Percentiles rank a stretch among this genome's conserved stretches.
phyloP scores from a whole-genome alignment of 2,888 invertebrate species.

The Cephus rjabovi region DNA sequence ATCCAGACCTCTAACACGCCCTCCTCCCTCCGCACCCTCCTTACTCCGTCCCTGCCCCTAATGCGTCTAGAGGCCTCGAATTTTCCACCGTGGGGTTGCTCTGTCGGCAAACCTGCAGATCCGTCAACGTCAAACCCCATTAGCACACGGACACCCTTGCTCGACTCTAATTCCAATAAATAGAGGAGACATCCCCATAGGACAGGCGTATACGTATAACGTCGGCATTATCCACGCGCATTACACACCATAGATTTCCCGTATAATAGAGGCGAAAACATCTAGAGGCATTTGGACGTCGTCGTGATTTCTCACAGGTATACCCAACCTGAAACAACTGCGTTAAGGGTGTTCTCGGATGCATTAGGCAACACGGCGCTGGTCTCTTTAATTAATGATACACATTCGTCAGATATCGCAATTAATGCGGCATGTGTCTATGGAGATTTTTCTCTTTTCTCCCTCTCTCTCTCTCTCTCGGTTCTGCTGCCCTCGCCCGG shows the following conservation, averaged over 20 bases:
- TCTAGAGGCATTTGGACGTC: not conserved
- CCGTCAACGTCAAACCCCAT: slow-evolving; percentile 60
- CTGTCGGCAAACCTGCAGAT: slow-evolving; percentile 45
- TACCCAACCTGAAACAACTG: not conserved
- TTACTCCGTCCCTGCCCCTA: not conserved
- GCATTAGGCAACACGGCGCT: not conserved
- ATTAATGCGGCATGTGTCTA: not conserved
- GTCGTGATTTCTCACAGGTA: not conserved
- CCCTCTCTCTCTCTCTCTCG: not conserved
- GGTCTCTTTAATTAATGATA: not conserved
- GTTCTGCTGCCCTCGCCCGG: not conserved
- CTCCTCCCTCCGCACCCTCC: not conserved
- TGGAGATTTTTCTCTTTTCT: not conserved
- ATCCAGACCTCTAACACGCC: not conserved
- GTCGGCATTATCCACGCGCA: not conserved
- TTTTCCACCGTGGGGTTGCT: not conserved
- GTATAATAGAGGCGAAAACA: not conserved
- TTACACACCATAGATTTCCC: not conserved
- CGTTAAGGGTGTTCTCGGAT: not conserved
- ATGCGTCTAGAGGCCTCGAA: not conserved
- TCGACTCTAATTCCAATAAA: slow-evolving; percentile 44
- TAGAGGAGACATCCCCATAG: slow-evolving; percentile 11
- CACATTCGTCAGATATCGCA: not conserved
- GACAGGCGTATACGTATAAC: not conserved
- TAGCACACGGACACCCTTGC: slow-evolving; percentile 43